phyloP scores from a whole-genome alignment of 1,140 invertebrate genomes.

The Panagrolaimus sp. region DNA sequence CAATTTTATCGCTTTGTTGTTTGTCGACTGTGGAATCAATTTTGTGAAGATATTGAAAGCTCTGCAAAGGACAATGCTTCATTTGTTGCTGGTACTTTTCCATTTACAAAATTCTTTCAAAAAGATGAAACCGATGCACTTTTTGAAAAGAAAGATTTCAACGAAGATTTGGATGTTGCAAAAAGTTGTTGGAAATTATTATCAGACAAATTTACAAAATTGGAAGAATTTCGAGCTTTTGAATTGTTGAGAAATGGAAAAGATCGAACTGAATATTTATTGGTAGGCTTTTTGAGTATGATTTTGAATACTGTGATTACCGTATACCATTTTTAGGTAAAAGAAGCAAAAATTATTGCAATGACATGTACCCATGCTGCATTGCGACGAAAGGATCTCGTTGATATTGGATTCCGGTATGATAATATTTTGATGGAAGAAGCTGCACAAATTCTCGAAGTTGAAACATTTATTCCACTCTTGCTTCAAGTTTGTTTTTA shows the following conservation, averaged over 20 bases:
- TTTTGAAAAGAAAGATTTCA: slow-evolving; percentile 65
- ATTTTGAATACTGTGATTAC: not conserved
- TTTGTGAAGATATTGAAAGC: slow-evolving; percentile 68
- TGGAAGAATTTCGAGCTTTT: slow-evolving; percentile 96
- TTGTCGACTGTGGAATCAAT: slow-evolving; percentile 80
- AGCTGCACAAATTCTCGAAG: slow-evolving; percentile 95
- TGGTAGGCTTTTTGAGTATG: slow-evolving; percentile 60
- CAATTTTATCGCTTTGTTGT: slow-evolving; percentile 67
- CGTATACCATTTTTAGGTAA: slow-evolving; percentile 68
- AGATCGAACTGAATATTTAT: slow-evolving; percentile 87
- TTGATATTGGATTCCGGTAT: slow-evolving; percentile 73
- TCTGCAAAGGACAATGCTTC: slow-evolving; percentile 40
- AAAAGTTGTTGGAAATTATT: slow-evolving; percentile 90
- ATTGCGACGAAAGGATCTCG: slow-evolving; percentile 87
- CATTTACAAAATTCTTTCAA: slow-evolving; percentile 79
- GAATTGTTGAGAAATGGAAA: slow-evolving; percentile 84
- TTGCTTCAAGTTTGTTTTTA: too few species aligned
- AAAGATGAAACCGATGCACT: not conserved
- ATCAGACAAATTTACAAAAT: slow-evolving; percentile 85
- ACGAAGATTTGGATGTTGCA: slow-evolving; percentile 84
- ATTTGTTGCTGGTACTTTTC: slow-evolving; percentile 70
- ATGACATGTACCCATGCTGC: slow-evolving; percentile 99
- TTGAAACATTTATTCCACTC: slow-evolving; percentile 97
- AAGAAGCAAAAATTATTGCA: slow-evolving; percentile 98
- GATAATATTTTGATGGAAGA: slow-evolving; percentile 84